Conservation (phyloP, 2,113 vertebrate genomes). For the Brienomyrus brachyistius region DNA sequence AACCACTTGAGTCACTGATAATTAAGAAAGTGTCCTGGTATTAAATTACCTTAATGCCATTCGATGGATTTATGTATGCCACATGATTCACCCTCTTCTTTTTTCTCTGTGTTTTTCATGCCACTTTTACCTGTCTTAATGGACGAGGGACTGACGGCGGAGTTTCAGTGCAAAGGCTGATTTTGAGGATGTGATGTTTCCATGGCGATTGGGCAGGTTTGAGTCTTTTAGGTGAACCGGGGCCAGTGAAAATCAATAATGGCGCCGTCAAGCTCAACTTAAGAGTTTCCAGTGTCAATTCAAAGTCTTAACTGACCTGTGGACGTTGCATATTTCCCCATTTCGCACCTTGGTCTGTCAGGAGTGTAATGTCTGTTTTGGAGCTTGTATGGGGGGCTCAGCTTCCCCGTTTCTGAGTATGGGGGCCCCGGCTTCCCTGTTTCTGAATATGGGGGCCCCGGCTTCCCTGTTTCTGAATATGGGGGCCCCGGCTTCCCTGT, state of each 20-base stretch:
- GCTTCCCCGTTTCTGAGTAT: not conserved
- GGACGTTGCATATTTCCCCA: not conserved
- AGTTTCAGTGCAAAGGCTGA: not conserved
- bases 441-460: too few relatives aligned
- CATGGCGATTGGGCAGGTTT: not conserved
- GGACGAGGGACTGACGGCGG: not conserved
- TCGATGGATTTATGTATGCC: not conserved
- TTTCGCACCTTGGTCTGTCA: not conserved
- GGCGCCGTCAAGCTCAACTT: not conserved
- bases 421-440: too few relatives aligned
- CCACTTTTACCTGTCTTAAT: not conserved
- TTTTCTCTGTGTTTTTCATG: not conserved
- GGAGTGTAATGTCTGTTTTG: not conserved
- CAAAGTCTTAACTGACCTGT: not conserved
- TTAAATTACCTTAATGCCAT: not conserved
- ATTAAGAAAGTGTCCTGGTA: not conserved
- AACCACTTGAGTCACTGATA: not conserved
- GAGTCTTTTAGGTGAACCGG: not conserved
- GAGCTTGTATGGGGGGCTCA: not conserved
- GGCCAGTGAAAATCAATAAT: not conserved
- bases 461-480: too few relatives aligned
- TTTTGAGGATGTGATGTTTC: slow-evolving; percentile 8
- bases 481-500: too few relatives aligned
- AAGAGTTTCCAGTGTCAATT: not conserved
- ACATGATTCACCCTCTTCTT: not conserved